phyloP scores from a whole-genome alignment of 1,140 invertebrate species.

The Rhizoglyphus robini region DNA sequence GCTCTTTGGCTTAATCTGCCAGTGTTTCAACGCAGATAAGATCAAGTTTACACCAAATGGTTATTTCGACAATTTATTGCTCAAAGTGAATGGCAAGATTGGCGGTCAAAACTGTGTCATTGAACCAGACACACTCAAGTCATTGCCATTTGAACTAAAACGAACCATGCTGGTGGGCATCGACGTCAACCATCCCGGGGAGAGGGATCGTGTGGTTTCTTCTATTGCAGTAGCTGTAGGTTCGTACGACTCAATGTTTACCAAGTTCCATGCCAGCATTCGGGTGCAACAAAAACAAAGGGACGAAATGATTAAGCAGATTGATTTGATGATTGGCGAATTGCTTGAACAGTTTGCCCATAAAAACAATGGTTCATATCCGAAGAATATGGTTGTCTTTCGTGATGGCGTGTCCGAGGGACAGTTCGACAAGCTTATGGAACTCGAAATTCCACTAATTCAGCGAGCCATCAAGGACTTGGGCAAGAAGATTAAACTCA shows the following conservation, averaged over 20 bases:
- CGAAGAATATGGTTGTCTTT: constrained; percentile 34
- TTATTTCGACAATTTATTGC: constrained; percentile 54
- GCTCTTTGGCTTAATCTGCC: constrained; percentile 56
- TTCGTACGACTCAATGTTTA: constrained; percentile 19
- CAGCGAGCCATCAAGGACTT: constrained; percentile 14
- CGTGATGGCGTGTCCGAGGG: constrained; percentile 38
- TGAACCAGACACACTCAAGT: neutral
- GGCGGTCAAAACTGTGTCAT: constrained; percentile 41
- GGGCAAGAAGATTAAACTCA: constrained; percentile 26
- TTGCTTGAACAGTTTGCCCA: constrained; percentile 41
- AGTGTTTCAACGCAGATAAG: constrained; percentile 56
- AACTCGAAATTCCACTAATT: constrained; percentile 24
- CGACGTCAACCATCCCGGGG: constrained; percentile 70
- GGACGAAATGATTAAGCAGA: constrained; percentile 33
- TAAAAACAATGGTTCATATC: constrained; percentile 18
- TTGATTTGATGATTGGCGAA: constrained; percentile 51
- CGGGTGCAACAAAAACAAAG: constrained; percentile 20
- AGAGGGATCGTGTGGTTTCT: constrained; percentile 49
- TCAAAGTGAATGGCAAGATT: constrained; percentile 72
- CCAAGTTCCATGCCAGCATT: constrained; percentile 18
- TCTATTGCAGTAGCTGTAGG: constrained; percentile 60
- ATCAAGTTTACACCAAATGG: constrained; percentile 32
- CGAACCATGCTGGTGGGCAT: constrained; percentile 57
- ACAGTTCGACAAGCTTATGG: constrained; percentile 32
- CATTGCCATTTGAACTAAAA: neutral